phyloP scores from a whole-genome alignment of 2,113 vertebrate genomes.

The Chaenocephalus aceratus region DNA sequence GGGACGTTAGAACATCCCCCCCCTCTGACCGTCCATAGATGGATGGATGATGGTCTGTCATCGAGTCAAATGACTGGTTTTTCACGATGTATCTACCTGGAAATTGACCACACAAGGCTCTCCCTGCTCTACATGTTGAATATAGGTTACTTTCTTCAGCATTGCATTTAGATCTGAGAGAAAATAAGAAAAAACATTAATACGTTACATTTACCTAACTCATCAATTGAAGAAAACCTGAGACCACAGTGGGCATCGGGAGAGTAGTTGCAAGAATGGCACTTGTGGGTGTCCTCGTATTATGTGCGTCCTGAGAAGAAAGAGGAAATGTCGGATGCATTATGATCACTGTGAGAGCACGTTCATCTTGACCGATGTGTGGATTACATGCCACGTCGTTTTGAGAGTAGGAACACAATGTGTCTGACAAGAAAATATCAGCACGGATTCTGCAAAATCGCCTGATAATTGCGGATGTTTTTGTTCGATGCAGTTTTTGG shows the following conservation, averaged over 20 bases:
- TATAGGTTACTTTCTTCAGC: slow-evolving; percentile 23
- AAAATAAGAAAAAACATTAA: slow-evolving; percentile 5
- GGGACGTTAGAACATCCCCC: slow-evolving; percentile 47
- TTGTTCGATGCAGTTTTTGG: slow-evolving; percentile 78
- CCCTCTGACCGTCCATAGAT: slow-evolving; percentile 27
- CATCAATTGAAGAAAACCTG: slow-evolving; percentile 26
- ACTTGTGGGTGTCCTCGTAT: slow-evolving; percentile 69
- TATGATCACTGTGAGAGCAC: slow-evolving; percentile 58
- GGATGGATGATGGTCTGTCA: slow-evolving; percentile 51
- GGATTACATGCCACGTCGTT: slow-evolving; percentile 70
- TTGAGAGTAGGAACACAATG: slow-evolving; percentile 59
- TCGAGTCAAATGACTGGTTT: slow-evolving; percentile 28
- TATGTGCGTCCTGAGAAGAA: slow-evolving; percentile 47
- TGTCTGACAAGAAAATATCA: slow-evolving; percentile 65
- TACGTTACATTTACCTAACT: slow-evolving; percentile 10
- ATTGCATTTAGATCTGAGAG: slow-evolving; percentile 3
- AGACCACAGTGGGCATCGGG: slow-evolving; percentile 32
- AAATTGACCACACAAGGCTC: slow-evolving; percentile 27
- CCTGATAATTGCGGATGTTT: slow-evolving; percentile 87
- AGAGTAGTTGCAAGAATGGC: slow-evolving; percentile 69
- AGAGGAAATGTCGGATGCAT: slow-evolving; percentile 60
- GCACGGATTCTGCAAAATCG: slow-evolving; percentile 84
- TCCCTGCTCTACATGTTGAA: neutral
- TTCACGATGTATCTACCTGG: slow-evolving; percentile 50
- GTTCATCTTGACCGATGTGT: slow-evolving; percentile 70